A percentile compares a stretch with the other conserved stretches of the same genome.
phyloP scores from a whole-genome alignment of 2,113 vertebrate species.

The Crypturellus undulatus region DNA sequence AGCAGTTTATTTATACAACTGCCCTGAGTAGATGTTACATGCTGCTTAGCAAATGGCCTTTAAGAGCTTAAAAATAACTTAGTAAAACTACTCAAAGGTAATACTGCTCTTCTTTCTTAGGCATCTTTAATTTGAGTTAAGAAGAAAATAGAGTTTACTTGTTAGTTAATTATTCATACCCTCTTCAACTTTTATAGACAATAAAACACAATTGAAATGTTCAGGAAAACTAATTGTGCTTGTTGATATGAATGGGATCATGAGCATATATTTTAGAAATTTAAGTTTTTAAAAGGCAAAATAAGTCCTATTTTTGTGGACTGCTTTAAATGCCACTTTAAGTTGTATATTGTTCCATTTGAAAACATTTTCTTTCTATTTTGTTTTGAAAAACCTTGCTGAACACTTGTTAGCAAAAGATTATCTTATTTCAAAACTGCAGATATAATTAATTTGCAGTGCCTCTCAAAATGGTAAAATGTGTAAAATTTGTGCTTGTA shows the following conservation, averaged over 20 bases:
- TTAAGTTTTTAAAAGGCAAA: slow-evolving; percentile 64
- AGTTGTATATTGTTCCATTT: slow-evolving; percentile 56
- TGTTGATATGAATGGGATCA: slow-evolving; percentile 60
- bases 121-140: slow-evolving; percentile 67
- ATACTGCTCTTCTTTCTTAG: slow-evolving; percentile 74
- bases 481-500: slow-evolving; percentile 79
- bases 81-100: slow-evolving; percentile 83
- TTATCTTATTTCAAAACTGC: slow-evolving; percentile 55
- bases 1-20: slow-evolving; percentile 86
- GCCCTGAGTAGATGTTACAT: slow-evolving; percentile 86
- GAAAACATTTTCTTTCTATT: slow-evolving; percentile 39
- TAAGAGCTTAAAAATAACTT: slow-evolving; percentile 79
- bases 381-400: slow-evolving; percentile 51
- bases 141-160: slow-evolving; percentile 63
- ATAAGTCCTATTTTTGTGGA: background rate
- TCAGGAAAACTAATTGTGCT: slow-evolving; percentile 73
- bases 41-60: slow-evolving; percentile 78
- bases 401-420: slow-evolving; percentile 68
- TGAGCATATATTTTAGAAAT: slow-evolving; percentile 57
- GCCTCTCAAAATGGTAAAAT: slow-evolving; percentile 75
- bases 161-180: slow-evolving; percentile 50
- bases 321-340: slow-evolving; percentile 56
- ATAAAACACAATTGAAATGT: slow-evolving; percentile 60
- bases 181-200: slow-evolving; percentile 48
- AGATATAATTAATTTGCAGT: slow-evolving; percentile 42